A percentile compares a stretch with the other conserved stretches of the same genome.
Evolutionary conservation across 2,888 invertebrate genomes (phyloP).

Genomic region (Sphaerolaimus hirsutus): DNA sequence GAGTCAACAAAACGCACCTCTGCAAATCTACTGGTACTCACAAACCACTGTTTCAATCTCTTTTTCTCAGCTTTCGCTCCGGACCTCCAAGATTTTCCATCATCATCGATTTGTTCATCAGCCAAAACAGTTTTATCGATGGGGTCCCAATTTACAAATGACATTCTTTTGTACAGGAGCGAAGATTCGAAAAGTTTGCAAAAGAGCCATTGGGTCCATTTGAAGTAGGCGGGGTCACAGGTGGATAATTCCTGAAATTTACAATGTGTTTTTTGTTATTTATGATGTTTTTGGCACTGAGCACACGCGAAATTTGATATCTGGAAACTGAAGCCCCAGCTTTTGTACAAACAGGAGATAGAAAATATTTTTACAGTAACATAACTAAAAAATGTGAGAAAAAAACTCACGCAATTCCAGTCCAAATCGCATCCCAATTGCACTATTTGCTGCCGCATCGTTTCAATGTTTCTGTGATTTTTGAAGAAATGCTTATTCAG

Average conservation of each 20-base stretch:
- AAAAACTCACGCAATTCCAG: slow-evolving; percentile 45
- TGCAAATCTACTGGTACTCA: slow-evolving; percentile 48
- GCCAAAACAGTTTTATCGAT: slow-evolving; percentile 86
- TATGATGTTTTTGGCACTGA: too few species aligned
- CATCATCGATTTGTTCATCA: slow-evolving; percentile 81
- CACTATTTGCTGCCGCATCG: slow-evolving; percentile 55
- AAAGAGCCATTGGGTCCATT: slow-evolving; percentile 80
- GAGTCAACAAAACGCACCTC: slow-evolving; percentile 9
- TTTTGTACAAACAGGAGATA: background rate
- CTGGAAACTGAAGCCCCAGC: background rate
- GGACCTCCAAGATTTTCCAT: slow-evolving; percentile 49
- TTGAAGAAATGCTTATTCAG: too few species aligned
- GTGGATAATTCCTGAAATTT: slow-evolving; percentile 47
- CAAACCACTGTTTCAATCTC: slow-evolving; percentile 73
- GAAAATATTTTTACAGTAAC: too few species aligned
- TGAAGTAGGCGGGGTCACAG: slow-evolving; percentile 60
- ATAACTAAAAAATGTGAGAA: too few species aligned
- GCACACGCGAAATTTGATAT: background rate
- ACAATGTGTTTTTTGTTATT: background rate
- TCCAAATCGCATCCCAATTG: slow-evolving; percentile 62
- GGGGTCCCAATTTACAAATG: slow-evolving; percentile 75
- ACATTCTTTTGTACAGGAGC: background rate
- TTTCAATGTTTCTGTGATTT: slow-evolving; percentile 42
- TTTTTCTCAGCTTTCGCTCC: slow-evolving; percentile 75
- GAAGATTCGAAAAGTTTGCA: background rate